Evolutionary conservation across 2,888 invertebrate species (phyloP).

Genomic region (Heliothis peltigera): DNA sequence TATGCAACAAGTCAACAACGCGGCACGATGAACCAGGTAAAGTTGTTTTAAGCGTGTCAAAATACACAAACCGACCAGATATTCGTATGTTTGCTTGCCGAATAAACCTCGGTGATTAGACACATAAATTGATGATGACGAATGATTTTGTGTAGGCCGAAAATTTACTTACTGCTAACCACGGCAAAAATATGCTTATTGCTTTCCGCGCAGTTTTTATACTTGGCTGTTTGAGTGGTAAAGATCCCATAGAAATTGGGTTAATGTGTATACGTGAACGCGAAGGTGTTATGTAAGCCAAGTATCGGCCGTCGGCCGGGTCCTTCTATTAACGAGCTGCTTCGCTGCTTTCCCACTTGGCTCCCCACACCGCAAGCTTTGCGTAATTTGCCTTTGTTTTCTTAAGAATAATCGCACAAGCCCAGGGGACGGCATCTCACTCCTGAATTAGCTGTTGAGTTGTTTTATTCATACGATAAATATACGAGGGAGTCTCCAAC

Average conservation of each 20-base stretch:
- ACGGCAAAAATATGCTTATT: conserved; percentile 8
- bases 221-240: conserved; percentile 34
- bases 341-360: conserved; percentile 70
- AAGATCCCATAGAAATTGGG: conserved; percentile 27
- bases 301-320: conserved; percentile 65
- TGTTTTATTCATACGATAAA: conserved; percentile 62
- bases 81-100: background rate
- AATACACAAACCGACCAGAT: conserved; percentile 15
- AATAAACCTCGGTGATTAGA: conserved; percentile 15
- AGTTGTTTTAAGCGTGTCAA: conserved; percentile 11
- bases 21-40: conserved; percentile 3
- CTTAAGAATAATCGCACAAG: conserved; percentile 66
- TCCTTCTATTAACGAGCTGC: conserved; percentile 69
- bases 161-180: background rate
- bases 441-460: conserved; percentile 67
- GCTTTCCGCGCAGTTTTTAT: conserved; percentile 6
- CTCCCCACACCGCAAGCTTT: conserved; percentile 60
- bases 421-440: conserved; percentile 64
- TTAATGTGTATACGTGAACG: conserved; percentile 25
- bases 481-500: conserved; percentile 54
- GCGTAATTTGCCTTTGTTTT: conserved; percentile 71
- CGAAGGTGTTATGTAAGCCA: conserved; percentile 64
- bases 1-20: background rate
- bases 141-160: conserved; percentile 8
- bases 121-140: conserved; percentile 17